Percentiles rank a stretch among this genome's conserved stretches.
phyloP scores from a whole-genome alignment of 2,113 vertebrate genomes.

The Tichodroma muraria region DNA sequence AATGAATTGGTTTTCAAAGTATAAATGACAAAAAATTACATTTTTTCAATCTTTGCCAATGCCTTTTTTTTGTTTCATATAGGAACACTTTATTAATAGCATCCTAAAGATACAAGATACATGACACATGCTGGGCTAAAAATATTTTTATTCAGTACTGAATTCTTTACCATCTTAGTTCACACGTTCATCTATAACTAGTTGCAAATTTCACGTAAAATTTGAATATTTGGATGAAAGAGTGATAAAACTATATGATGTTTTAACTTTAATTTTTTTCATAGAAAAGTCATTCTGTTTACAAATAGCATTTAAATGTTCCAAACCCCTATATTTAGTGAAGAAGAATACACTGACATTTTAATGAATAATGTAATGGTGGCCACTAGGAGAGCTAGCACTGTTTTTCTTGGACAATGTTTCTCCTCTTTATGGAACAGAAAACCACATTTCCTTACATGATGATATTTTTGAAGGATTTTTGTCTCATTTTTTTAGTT shows the following conservation, averaged over 20 bases:
- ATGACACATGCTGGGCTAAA: slow-evolving; percentile 30
- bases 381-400: not conserved
- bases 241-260: not conserved
- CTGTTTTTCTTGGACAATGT: not conserved
- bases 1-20: not conserved
- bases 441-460: not conserved
- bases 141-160: slow-evolving; percentile 33
- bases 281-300: not conserved
- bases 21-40: not conserved
- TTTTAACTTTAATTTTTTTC: not conserved
- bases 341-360: not conserved
- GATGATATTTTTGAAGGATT: not conserved
- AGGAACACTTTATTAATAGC: slow-evolving; percentile 45
- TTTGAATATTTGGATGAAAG: not conserved
- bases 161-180: slow-evolving; percentile 17
- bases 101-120: not conserved
- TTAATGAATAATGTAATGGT: not conserved
- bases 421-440: not conserved
- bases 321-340: not conserved
- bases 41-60: not conserved
- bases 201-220: not conserved
- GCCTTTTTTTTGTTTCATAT: not conserved
- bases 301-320: not conserved
- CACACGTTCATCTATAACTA: not conserved
- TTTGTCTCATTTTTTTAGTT: not conserved